phyloP scores from a whole-genome alignment of 2,888 invertebrate genomes.

The Sclerodermus sp. region DNA sequence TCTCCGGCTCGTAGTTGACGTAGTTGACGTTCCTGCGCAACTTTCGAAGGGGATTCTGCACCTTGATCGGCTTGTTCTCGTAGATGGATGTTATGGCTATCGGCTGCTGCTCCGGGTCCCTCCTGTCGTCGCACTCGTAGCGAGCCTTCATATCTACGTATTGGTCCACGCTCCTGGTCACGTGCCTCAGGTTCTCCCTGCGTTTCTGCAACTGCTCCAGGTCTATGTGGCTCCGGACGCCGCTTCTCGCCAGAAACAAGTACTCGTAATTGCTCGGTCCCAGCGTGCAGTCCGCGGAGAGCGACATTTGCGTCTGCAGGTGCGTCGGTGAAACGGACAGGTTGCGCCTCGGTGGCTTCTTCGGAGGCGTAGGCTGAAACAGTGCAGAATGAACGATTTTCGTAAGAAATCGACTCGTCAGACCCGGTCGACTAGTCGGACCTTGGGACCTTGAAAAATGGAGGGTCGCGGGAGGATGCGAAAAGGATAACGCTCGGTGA shows the following conservation, averaged over 20 bases:
- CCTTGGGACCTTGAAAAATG: too few relatives aligned
- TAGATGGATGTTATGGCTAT: conserved; percentile 75
- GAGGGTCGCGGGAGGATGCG: too few relatives aligned
- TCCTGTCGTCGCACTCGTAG: conserved; percentile 54
- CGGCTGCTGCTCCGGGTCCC: conserved; percentile 65
- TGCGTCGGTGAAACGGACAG: conserved; percentile 86
- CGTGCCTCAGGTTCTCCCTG: conserved; percentile 66
- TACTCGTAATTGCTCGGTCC: conserved; percentile 71
- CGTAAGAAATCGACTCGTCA: background rate
- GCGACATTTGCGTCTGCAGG: conserved; percentile 63
- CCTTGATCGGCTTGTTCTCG: conserved; percentile 72
- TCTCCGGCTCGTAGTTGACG: conserved; percentile 66
- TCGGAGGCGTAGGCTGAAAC: conserved; percentile 79
- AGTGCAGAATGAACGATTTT: background rate
- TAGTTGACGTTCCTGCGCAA: conserved; percentile 64
- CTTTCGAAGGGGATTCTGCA: conserved; percentile 74
- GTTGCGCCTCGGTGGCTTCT: conserved; percentile 86
- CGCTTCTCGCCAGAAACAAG: conserved; percentile 67
- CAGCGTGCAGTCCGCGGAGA: conserved; percentile 61
- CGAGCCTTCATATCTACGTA: conserved; percentile 75
- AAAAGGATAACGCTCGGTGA: too few relatives aligned
- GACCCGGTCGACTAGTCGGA: too few relatives aligned
- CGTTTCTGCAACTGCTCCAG: conserved; percentile 65
- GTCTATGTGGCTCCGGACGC: conserved; percentile 72
- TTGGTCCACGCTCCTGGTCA: conserved; percentile 72